Percentiles rank a stretch among this genome's conserved stretches.
Evolutionary conservation across 2,113 vertebrate genomes (phyloP).

Genomic region (Myrmophylax atrothorax): DNA sequence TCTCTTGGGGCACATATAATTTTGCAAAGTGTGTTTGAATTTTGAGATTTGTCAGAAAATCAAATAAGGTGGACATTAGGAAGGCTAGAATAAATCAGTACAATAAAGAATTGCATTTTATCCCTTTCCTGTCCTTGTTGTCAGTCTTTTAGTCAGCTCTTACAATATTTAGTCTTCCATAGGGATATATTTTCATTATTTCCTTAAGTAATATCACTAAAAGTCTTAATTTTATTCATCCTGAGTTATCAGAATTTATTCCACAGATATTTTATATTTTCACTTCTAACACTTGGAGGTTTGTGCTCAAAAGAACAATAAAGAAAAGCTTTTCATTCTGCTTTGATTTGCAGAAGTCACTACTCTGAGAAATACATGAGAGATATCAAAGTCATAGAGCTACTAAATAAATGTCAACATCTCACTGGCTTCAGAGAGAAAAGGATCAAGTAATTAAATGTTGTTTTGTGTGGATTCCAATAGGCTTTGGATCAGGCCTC

Average conservation of each 20-base stretch:
- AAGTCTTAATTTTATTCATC: neutral
- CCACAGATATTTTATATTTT: neutral
- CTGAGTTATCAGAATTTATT: neutral
- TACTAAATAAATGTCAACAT: slow-evolving; percentile 12
- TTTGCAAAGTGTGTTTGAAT: neutral
- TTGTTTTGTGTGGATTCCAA: slow-evolving; percentile 19
- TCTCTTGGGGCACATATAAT: neutral
- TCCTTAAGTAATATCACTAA: neutral
- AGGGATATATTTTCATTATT: neutral
- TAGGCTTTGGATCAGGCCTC: slow-evolving; percentile 8
- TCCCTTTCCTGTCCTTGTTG: neutral
- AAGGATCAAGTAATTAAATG: slow-evolving; percentile 12
- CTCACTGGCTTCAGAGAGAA: slow-evolving; percentile 10
- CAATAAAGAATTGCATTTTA: neutral
- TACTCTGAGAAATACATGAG: neutral
- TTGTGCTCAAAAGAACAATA: neutral
- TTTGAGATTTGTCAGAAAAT: neutral
- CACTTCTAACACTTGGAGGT: neutral
- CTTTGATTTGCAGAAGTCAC: slow-evolving; percentile 12
- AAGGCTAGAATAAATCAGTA: neutral
- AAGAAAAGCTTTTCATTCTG: neutral
- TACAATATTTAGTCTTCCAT: neutral
- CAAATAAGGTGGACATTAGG: neutral
- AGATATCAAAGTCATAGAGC: neutral
- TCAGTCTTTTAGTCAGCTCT: neutral